Evolutionary conservation across 2,888 invertebrate genomes (phyloP), one percentile per base, ranked within the genome.

Genomic region (Thelaira solivaga): DNA sequence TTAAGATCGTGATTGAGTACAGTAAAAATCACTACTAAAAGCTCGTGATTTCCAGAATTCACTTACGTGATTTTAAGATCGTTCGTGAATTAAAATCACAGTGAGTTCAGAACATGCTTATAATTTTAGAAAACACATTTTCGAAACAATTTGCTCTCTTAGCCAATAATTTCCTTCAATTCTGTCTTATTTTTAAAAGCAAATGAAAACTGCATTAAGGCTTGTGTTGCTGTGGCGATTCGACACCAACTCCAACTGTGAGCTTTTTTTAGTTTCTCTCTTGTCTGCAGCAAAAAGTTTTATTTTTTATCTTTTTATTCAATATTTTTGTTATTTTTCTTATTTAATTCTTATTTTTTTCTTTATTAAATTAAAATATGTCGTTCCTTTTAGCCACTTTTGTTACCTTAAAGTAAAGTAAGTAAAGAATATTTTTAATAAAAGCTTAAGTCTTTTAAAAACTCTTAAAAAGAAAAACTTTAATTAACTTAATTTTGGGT

Each of bases 401-500:
- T 41, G 31, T 8, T 34, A 11, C n/a, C 29, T 43, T 20, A 36
- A 29, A 64, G 36, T 43, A 26, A 20, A 13, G 2, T 6, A 39
- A 39, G 7, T 1, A 13, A 39, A 39, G 1, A 39, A 4, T n/a
- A n/a, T n/a, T n/a, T n/a, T n/a, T n/a, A n/a, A n/a, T n/a, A n/a
- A n/a, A n/a, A n/a, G n/a, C n/a, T n/a, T n/a, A n/a, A n/a, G n/a
- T n/a, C n/a, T n/a, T n/a, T n/a, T n/a, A n/a, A 59, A 53, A 20
- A 43, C n/a, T 13, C 20, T 6, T 53, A 1, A 43, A 62, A 55
- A 36, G 55, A 68, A 62, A 55, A 4, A 2, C 26, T 31, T 41
- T 65, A 41, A 47, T 67, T 53, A 24, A 24, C 47, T 45, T 8
- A 6, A 55, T 76, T 76, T 76, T 72, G 53, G 72, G 76, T 76